Conservation (phyloP, 2,113 vertebrate genomes). For the Holacanthus passer region DNA sequence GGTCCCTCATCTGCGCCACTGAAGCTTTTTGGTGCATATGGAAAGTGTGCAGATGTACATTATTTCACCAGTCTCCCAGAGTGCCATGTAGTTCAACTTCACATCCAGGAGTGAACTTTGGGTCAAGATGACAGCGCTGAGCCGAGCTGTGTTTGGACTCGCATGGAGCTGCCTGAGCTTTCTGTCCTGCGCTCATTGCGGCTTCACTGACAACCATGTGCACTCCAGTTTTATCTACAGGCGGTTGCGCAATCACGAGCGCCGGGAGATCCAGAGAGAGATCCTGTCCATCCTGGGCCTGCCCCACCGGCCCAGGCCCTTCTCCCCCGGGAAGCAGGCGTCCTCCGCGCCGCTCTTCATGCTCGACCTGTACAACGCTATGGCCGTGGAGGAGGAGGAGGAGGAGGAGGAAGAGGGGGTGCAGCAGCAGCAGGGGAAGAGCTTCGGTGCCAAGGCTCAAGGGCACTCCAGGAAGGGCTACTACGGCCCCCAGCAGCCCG, state of each 20-base stretch:
- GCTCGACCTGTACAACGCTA: slow-evolving; percentile 99
- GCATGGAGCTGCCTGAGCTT: slow-evolving; percentile 92
- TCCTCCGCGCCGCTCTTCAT: slow-evolving; percentile 99
- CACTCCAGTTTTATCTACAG: slow-evolving; percentile 99
- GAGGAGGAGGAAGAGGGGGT: slow-evolving; percentile 80
- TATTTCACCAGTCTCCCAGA: slow-evolving; percentile 17
- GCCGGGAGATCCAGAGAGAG: slow-evolving; percentile 98
- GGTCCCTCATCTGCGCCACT: slow-evolving; percentile 50
- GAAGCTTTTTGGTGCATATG: no score
- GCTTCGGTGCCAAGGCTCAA: slow-evolving; percentile 85
- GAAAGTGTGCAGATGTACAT: slow-evolving; percentile 45
- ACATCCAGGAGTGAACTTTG: slow-evolving; percentile 53
- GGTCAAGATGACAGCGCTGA: slow-evolving; percentile 88
- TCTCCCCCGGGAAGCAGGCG: slow-evolving; percentile 96
- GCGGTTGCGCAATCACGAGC: slow-evolving; percentile 96
- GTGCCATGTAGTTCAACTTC: slow-evolving; percentile 76
- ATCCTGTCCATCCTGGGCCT: slow-evolving; percentile 99
- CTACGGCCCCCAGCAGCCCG: slow-evolving; percentile 87
- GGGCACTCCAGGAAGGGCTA: slow-evolving; percentile 88
- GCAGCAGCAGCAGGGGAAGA: slow-evolving; percentile 85
- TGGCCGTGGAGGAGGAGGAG: slow-evolving; percentile 94
- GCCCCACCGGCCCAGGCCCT: slow-evolving; percentile 97
- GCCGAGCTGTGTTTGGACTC: slow-evolving; percentile 88
- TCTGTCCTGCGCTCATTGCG: slow-evolving; percentile 89
- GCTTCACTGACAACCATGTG: slow-evolving; percentile 95